Base-by-base conservation (phyloP, 2,797 vertebrate species). In the Margarornis squamiger region DNA sequence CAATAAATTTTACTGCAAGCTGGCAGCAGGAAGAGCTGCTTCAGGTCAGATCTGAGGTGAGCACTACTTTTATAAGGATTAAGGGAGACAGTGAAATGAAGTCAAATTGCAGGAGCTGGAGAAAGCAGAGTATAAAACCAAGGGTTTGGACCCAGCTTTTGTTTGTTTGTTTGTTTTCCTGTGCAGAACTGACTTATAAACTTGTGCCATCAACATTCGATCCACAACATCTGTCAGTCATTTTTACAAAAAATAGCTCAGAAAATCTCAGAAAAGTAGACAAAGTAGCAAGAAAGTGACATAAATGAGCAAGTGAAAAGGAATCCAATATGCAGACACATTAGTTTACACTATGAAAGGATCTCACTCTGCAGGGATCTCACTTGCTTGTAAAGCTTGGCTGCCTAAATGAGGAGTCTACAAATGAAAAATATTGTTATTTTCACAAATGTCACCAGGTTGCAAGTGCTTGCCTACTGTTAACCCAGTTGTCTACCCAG, bases 1-100 rank as follows among this genome's bases (percentile, higher is more conserved):
- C 83, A 94, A 94, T 98, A 97, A 97, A 97, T 97, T 96, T 95
- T 92, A 71, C 86, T 77, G 11, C 23, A 78, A 67, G 65, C 66
- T 88, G 65, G 92, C 85, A 63, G 88, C 70, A 49, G 74, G 92
- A 94, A 93, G 19, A 89, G 94, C 77, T 83, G 90, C 86, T 95
- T 82, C 82, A 84, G 67, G 90, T 91, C 68, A 70, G 54, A 57
- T 65, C 46, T 76, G 70, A 92, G 92, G 76, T 92, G 86, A 93
- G 43, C n/a, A 46, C 29, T 70, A 52, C 88, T 97, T 93, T 95
- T 96, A 94, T 48, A 72, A 95, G 80, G 57, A 87, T 76, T 84
- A 65, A 67, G 90, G 59, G 58, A 97, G 91, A 95, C 79, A 88
- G 41, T 73, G 29, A 93, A 89, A 88, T 77, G 63, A 34, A 92